Evolutionary conservation across 2,113 vertebrate species (phyloP).

Genomic region (Eudyptes chrysolophus): DNA sequence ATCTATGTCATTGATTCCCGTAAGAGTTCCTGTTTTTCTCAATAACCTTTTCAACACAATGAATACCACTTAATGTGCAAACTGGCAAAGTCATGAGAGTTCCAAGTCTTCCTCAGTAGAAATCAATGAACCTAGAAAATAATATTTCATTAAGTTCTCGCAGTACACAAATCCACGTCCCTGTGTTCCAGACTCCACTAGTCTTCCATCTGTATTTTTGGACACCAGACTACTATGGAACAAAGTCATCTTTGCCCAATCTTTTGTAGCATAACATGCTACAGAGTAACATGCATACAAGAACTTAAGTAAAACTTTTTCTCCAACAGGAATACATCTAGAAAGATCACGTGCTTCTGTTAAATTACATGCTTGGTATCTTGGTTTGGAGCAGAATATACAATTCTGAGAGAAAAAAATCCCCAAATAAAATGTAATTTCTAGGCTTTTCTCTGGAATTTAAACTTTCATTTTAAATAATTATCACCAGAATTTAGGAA

Average conservation of each 20-base stretch:
- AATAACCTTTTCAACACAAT: background rate
- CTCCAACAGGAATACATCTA: background rate
- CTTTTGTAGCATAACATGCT: background rate
- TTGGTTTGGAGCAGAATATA: background rate
- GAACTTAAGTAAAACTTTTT: background rate
- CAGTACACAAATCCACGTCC: background rate
- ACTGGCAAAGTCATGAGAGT: background rate
- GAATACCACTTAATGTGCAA: background rate
- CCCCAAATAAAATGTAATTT: background rate
- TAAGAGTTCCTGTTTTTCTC: background rate
- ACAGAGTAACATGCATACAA: background rate
- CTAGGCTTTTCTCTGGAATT: background rate
- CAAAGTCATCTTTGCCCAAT: fast-evolving
- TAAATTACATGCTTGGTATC: fast-evolving
- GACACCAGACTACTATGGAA: background rate
- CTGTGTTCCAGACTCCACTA: background rate
- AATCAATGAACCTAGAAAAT: background rate
- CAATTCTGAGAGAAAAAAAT: background rate
- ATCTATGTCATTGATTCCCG: background rate
- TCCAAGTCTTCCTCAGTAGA: background rate
- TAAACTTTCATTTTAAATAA: background rate
- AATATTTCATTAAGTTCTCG: background rate
- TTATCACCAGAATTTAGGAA: background rate
- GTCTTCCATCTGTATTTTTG: background rate
- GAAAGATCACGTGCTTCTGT: background rate